Conservation (phyloP, 2,797 vertebrate species). For the Falco concolor region DNA sequence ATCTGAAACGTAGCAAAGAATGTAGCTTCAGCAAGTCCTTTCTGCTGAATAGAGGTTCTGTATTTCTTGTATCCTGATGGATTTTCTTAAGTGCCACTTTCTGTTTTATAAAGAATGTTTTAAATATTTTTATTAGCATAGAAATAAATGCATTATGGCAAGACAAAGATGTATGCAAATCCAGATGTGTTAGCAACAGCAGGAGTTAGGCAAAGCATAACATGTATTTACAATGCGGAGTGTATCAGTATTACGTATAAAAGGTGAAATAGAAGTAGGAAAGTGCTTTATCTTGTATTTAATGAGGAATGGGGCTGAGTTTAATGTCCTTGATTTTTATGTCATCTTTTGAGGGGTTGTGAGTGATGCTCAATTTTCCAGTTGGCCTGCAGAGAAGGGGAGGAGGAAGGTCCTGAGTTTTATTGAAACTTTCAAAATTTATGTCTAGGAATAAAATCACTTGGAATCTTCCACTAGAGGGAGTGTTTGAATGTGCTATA, state of each 20-base stretch:
- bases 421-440: neutral
- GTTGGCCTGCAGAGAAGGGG: neutral
- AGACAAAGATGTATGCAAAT: neutral
- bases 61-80: neutral
- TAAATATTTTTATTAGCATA: neutral
- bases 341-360: neutral
- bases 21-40: neutral
- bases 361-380: neutral
- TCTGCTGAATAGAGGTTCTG: neutral
- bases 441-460: neutral
- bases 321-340: neutral
- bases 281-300: neutral
- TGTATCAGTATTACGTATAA: neutral
- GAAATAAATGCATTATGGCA: neutral
- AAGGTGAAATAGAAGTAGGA: neutral
- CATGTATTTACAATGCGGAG: neutral
- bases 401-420: neutral
- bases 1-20: neutral
- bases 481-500: slow-evolving; percentile 13
- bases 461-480: slow-evolving; percentile 48
- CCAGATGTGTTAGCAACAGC: neutral
- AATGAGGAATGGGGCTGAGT: neutral
- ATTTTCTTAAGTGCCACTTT: neutral
- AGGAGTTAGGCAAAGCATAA: neutral
- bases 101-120: neutral